A percentile compares a stretch with the other conserved stretches of the same genome.
These are phyloP conservation scores for Hippocampus comes DNA, from an alignment of 2,113 vertebrate genomes.

Conservation along the genomic window DNA sequence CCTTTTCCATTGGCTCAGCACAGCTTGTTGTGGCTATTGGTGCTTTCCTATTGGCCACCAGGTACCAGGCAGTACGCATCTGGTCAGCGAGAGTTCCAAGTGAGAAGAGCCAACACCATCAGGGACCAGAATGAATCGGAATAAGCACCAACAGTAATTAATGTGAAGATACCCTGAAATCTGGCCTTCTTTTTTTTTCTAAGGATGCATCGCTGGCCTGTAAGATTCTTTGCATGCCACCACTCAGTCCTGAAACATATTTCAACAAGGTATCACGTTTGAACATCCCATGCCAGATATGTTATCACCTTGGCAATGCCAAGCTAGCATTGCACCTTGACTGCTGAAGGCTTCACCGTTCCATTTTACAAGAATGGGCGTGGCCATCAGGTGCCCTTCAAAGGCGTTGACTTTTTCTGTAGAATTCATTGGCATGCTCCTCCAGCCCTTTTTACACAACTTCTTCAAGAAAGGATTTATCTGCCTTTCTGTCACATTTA, in stretches of 20 bases:
- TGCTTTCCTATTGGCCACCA: no score
- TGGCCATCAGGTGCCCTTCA: neutral
- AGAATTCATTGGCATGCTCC: neutral
- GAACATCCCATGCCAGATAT: neutral
- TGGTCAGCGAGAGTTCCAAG: no score
- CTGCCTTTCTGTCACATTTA: no score
- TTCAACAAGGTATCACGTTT: neutral
- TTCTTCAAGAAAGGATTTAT: no score
- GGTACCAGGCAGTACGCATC: no score
- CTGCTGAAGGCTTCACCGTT: neutral
- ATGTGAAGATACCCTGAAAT: neutral
- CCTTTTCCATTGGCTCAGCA: no score
- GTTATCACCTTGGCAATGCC: neutral
- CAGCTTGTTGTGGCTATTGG: no score
- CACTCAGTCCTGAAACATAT: neutral
- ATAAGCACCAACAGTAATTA: neutral
- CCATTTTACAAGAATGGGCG: neutral
- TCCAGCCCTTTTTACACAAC: neutral
- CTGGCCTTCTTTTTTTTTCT: neutral
- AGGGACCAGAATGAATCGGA: no score
- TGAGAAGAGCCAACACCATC: no score
- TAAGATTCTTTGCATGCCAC: neutral
- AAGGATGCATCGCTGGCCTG: neutral
- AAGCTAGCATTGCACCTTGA: neutral
- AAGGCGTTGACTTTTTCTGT: neutral